A percentile compares a stretch with the other conserved stretches of the same genome.
phyloP scores from a whole-genome alignment of 2,888 invertebrate species.

The Acholoe squamosa region DNA sequence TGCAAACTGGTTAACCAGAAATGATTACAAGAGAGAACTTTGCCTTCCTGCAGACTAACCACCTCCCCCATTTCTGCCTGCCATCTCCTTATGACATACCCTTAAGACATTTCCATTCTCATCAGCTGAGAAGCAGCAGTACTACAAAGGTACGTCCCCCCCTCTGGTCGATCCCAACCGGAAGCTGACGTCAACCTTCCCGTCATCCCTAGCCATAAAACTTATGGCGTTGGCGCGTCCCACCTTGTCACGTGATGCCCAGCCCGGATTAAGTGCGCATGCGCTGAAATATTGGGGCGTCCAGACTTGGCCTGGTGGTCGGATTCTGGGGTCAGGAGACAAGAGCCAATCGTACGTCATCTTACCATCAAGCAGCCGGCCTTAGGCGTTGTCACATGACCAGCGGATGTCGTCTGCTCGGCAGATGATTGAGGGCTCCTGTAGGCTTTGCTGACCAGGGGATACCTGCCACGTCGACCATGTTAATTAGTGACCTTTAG shows the following conservation, averaged over 20 bases:
- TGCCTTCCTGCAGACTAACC: no score
- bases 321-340: not conserved
- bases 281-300: slow-evolving; percentile 9
- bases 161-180: not conserved
- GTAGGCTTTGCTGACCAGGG: not conserved
- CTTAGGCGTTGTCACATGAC: slow-evolving; percentile 6
- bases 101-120: no score
- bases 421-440: not conserved
- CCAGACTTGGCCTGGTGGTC: not conserved
- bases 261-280: slow-evolving; percentile 17
- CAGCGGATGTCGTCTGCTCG: slow-evolving; percentile 1
- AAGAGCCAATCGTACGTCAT: slow-evolving; percentile 40
- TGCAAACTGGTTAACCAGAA: no score
- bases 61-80: no score
- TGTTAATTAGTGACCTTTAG: not conserved
- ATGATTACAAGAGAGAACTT: no score
- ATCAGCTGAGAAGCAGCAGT: not conserved
- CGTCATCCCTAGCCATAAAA: slow-evolving; percentile 38
- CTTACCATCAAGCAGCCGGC: not conserved
- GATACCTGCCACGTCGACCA: not conserved
- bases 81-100: no score
- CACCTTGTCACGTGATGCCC: slow-evolving; percentile 16
- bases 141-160: not conserved
- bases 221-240: not conserved
- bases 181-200: slow-evolving; percentile 31